These are phyloP conservation scores for Phlogophora meticulosa DNA, from an alignment of 2,888 invertebrate species.

Conservation along the genomic window DNA sequence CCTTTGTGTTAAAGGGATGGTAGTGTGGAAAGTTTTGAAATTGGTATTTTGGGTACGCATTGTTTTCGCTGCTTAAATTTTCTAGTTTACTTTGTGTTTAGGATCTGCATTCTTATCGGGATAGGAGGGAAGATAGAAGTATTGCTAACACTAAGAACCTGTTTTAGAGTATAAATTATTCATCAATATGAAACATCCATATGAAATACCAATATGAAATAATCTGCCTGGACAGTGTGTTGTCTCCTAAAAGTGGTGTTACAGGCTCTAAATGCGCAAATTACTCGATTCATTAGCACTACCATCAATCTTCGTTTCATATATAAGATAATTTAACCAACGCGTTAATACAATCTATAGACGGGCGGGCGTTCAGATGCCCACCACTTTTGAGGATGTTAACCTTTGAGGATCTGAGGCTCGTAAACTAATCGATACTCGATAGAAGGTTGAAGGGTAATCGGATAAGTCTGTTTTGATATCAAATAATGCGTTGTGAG, in stretches of 20 bases:
- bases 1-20: constrained; percentile 14
- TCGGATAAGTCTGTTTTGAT: constrained; percentile 10
- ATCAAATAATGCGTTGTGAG: constrained; percentile 11
- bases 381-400: constrained; percentile 30
- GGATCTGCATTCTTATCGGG: not conserved
- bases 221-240: too few species aligned
- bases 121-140: not conserved
- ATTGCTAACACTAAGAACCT: too few species aligned
- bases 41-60: constrained; percentile 5
- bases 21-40: constrained; percentile 11
- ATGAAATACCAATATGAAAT: too few species aligned
- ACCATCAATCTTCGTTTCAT: too few species aligned
- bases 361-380: not conserved
- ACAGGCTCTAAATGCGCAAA: too few species aligned
- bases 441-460: constrained; percentile 3
- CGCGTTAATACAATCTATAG: not conserved
- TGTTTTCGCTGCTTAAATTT: not conserved
- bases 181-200: too few species aligned
- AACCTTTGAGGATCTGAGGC: constrained; percentile 26
- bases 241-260: too few species aligned
- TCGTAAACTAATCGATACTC: constrained; percentile 27
- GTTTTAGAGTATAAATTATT: not conserved
- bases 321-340: not conserved
- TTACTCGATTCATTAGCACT: too few species aligned
- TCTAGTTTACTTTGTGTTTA: not conserved